phyloP scores from a whole-genome alignment of 2,888 invertebrate species.

The Exocentrus adspersus region DNA sequence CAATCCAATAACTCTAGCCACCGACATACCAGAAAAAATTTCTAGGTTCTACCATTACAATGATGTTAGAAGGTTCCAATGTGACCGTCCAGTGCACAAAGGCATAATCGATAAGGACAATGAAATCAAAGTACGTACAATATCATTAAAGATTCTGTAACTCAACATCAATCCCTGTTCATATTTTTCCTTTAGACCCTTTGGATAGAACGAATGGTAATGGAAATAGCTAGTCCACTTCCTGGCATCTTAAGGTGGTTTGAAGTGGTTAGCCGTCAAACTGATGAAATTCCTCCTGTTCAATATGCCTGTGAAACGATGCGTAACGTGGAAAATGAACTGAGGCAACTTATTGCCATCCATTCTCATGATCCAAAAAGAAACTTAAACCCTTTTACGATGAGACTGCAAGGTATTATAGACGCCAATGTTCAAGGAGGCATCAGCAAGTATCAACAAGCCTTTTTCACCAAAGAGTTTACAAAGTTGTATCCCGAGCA shows the following conservation, averaged over 20 bases:
- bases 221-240: conserved; percentile 83
- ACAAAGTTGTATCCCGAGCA: conserved; percentile 69
- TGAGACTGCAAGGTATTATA: conserved; percentile 89
- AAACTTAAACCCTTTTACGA: conserved; percentile 91
- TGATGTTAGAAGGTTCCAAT: conserved; percentile 89
- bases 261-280: conserved; percentile 80
- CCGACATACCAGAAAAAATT: conserved; percentile 85
- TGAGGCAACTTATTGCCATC: conserved; percentile 81
- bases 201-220: conserved; percentile 92
- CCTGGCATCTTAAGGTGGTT: conserved; percentile 96
- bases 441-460: conserved; percentile 93
- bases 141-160: background rate
- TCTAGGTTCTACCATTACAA: conserved; percentile 91
- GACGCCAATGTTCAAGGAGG: conserved; percentile 97
- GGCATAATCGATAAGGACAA: conserved; percentile 93
- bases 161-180: no score
- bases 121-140: conserved; percentile 80
- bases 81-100: conserved; percentile 89
- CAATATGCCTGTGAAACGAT: conserved; percentile 93
- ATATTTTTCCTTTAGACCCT: conserved; percentile 71
- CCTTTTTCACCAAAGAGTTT: conserved; percentile 89
- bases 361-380: conserved; percentile 83
- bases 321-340: conserved; percentile 87
- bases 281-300: conserved; percentile 84
- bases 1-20: conserved; percentile 63